Percentiles rank a stretch among this genome's conserved stretches.
Evolutionary conservation across 2,113 vertebrate species (phyloP).

Genomic region (Lipophrys pholis): DNA sequence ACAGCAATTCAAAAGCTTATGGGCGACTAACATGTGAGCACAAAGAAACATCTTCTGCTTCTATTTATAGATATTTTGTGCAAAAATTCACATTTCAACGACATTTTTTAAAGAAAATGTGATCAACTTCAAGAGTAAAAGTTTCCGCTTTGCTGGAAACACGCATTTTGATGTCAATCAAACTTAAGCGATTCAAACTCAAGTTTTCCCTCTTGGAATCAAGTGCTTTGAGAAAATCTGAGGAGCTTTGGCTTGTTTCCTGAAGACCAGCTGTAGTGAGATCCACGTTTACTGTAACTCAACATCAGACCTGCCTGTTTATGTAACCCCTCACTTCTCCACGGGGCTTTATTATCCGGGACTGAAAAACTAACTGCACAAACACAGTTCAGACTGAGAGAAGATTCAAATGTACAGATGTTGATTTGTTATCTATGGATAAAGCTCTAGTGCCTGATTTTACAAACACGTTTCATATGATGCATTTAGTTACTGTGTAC

Average conservation of each 20-base stretch:
- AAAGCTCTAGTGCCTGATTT: too few relatives aligned
- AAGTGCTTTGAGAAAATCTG: too few relatives aligned
- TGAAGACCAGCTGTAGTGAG: constrained; percentile 29
- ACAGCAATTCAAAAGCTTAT: background rate
- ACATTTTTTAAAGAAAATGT: background rate
- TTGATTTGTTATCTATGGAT: too few relatives aligned
- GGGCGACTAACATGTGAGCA: background rate
- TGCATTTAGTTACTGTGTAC: too few relatives aligned
- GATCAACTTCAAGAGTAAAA: too few relatives aligned
- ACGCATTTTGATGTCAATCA: background rate
- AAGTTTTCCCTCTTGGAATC: too few relatives aligned
- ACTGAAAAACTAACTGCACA: background rate
- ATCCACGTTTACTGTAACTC: constrained; percentile 36
- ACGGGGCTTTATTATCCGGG: background rate
- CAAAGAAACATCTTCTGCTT: background rate
- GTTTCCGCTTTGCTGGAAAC: background rate
- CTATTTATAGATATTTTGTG: background rate
- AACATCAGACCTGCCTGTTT: constrained; percentile 8
- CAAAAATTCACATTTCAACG: too few relatives aligned
- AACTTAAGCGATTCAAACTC: background rate
- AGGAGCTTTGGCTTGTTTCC: constrained; percentile 9
- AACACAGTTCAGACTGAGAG: too few relatives aligned
- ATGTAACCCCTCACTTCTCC: background rate
- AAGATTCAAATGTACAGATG: too few relatives aligned
- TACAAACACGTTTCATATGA: too few relatives aligned